Conservation (phyloP, 2,797 vertebrate species). For the Eulemur coronatus region DNA sequence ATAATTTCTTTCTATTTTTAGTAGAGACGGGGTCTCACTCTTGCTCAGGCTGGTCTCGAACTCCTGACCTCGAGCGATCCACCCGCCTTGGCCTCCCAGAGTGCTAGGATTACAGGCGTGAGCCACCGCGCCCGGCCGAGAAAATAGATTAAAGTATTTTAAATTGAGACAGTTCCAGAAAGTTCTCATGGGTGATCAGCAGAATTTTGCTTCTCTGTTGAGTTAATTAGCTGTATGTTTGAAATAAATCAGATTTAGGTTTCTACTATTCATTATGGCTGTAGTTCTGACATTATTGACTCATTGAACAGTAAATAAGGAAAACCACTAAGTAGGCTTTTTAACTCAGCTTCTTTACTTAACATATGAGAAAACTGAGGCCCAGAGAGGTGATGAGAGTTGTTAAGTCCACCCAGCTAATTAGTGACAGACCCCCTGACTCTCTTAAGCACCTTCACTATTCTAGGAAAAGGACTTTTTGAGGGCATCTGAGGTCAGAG, state of each 20-base stretch:
- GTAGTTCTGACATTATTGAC: background rate
- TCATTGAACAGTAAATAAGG: background rate
- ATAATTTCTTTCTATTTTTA: no score
- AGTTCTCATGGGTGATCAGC: background rate
- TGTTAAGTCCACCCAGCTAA: background rate
- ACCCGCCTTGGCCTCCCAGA: no score
- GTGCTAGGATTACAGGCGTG: no score
- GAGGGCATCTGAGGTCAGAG: background rate
- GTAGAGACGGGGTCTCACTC: no score
- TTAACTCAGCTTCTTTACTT: background rate
- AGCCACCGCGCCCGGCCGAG: no score
- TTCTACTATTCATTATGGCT: background rate
- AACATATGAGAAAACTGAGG: background rate
- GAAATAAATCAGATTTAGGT: slow-evolving; percentile 40
- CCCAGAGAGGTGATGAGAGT: background rate
- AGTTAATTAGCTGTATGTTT: background rate
- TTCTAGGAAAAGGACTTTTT: no score
- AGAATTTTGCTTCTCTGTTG: slow-evolving; percentile 30
- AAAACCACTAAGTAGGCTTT: background rate
- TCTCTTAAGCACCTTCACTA: background rate
- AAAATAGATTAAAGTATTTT: slow-evolving; percentile 13
- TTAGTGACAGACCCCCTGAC: background rate
- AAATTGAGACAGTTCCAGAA: slow-evolving; percentile 20
- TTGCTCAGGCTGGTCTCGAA: no score
- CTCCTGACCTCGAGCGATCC: no score